These are phyloP conservation scores for Oryzias celebensis DNA, from an alignment of 2,113 vertebrate species.

Conservation along the genomic window DNA sequence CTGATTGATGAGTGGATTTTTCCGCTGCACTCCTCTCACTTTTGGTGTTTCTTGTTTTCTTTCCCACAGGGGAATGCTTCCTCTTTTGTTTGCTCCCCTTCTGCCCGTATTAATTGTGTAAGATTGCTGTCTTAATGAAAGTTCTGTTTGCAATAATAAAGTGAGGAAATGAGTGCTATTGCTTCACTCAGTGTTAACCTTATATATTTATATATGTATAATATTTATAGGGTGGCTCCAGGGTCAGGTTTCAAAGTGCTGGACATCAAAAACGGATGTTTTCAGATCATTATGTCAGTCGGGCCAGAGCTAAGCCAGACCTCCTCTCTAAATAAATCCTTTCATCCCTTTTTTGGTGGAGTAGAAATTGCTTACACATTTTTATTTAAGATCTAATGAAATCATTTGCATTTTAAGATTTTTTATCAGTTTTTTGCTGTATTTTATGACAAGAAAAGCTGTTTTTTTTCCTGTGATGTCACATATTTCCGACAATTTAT, in stretches of 20 bases:
- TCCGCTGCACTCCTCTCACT: constrained; percentile 22
- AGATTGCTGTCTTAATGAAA: constrained; percentile 69
- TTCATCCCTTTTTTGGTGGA: constrained; percentile 40
- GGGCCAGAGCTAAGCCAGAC: constrained; percentile 20
- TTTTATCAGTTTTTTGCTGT: too few relatives aligned
- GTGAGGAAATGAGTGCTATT: constrained; percentile 66
- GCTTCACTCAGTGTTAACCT: constrained; percentile 63
- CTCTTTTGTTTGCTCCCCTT: constrained; percentile 43
- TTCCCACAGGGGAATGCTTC: constrained; percentile 59
- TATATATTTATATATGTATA: background rate
- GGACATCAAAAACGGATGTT: constrained; percentile 16
- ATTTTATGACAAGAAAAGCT: too few relatives aligned
- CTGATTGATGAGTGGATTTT: too few relatives aligned
- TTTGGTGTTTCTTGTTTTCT: constrained; percentile 44
- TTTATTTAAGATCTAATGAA: constrained; percentile 15
- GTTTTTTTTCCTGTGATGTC: too few relatives aligned
- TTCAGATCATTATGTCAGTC: constrained; percentile 47
- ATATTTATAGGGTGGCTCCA: constrained; percentile 50
- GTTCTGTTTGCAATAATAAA: constrained; percentile 71
- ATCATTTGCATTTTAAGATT: background rate
- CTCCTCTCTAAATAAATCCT: constrained; percentile 32
- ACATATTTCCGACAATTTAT: too few relatives aligned
- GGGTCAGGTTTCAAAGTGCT: constrained; percentile 51
- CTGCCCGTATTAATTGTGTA: constrained; percentile 64
- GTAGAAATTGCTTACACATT: constrained; percentile 24